Base-by-base conservation (phyloP, 2,797 vertebrate genomes). In the Siniperca scherzeri region DNA sequence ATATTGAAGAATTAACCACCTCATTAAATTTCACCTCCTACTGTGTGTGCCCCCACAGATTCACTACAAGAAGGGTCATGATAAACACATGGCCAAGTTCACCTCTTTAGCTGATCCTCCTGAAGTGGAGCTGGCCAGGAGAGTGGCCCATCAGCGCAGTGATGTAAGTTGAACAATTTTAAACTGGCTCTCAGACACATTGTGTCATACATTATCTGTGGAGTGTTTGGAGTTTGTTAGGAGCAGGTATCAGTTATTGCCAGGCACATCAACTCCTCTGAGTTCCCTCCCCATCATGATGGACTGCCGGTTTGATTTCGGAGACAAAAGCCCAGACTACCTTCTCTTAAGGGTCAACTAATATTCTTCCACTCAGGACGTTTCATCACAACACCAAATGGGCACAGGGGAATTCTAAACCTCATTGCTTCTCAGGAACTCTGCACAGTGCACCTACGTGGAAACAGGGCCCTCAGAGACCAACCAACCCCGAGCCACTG, bases 21-120 rank as follows among this genome's bases (percentile, higher is more conserved):
- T 81, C 48, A 36, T 25, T 80, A 64, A 74, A 79, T 77, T 12
- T 87, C 0, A 11, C 38, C 42, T 67, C 38, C 22, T 77, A 5
- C 30, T 83, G n/a, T 78, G 67, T 84, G 44, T 78, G 25, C 40
- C 0, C 21, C 21, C 33, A 14, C 93, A 99, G 99, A 89, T 99
- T 87, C 91, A 95, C 74, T 99, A 99, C 93, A 99, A 99, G 93
- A 98, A 99, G 93, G 98, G 98, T 50, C 97, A 97, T 0, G 71
- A 95, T 78, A 89, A 98, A 71, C 97, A 95, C 69, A 97, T 97
- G 86, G 90, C 97, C 56, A 96, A 98, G 85, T 99, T 96, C 92
- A 99, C 98, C 19, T 87, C 96, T 36, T 88, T 99, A 92, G 83
- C 98, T 17, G 96, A 98, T 76, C 97, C 97, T 70, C 98, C 97